Evolutionary conservation across 2,797 vertebrate species (phyloP), one percentile per base, ranked within the genome.

Genomic region (Botia kubotai): DNA sequence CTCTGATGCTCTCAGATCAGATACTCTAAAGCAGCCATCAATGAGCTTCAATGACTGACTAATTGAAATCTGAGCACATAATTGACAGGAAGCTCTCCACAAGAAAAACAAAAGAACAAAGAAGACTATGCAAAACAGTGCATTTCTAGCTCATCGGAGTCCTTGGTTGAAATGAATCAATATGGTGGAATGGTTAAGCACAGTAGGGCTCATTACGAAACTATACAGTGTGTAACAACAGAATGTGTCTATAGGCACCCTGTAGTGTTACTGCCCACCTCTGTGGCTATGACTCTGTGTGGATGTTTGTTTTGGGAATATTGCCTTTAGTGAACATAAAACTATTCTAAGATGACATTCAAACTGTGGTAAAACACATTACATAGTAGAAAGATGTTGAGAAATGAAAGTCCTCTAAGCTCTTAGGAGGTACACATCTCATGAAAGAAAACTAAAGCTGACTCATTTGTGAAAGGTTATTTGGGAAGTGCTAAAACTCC

Each of bases 401-500:
- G 84, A 84, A 83, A 36, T n/a, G 21, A 21, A 57, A n/a, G 29
- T 66, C 23, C 68, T 82, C n/a, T 75, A 76, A 79, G 75, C 81
- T 84, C 57, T 43, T 72, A 63, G 65, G 81, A 71, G 82, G 67
- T 78, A 69, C 77, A 76, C 75, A 63, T 81, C 76, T 83, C 72
- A 77, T 83, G 65, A 79, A 81, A 82, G 69, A 80, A 81, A 69
- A 83, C 72, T 80, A 83, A 83, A 55, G 50, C 72, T 82, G 48
- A 62, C 70, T 58, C 80, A 72, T 85, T 85, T 86, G 81, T 77
- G 69, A 78, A 82, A 85, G 83, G 85, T 86, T 85, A 82, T 84
- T 83, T 29, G 39, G 70, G 66, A 60, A 67, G 76, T 33, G 55
- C 65, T 77, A 77, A 77, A 81, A 83, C 39, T 69, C 68, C 68